These are phyloP conservation scores for Mallotus villosus DNA, from an alignment of 2,797 vertebrate genomes.

Conservation along the genomic window DNA sequence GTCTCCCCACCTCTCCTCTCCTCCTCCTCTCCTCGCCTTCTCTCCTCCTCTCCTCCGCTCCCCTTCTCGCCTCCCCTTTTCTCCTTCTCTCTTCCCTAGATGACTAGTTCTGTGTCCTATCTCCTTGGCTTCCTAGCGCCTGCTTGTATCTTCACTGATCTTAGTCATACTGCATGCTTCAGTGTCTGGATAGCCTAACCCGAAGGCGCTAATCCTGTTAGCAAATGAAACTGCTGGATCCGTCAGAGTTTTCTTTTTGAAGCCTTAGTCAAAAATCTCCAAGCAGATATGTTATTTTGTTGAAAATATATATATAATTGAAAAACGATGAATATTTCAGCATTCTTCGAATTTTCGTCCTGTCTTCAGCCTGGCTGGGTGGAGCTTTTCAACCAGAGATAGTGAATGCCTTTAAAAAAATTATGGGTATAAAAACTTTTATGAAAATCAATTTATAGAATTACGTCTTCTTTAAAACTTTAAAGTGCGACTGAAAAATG, in stretches of 20 bases:
- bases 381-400: slow-evolving; percentile 31
- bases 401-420: slow-evolving; percentile 35
- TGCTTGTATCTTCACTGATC: slow-evolving; percentile 1
- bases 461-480: slow-evolving; percentile 29
- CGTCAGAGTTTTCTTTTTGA: slow-evolving; percentile 28
- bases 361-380: neutral
- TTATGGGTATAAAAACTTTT: slow-evolving; percentile 35
- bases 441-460: slow-evolving; percentile 23
- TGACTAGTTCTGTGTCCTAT: neutral
- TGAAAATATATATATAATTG: slow-evolving; percentile 40
- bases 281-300: slow-evolving; percentile 21
- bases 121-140: slow-evolving; percentile 32
- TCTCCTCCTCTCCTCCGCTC: too few species aligned
- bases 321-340: slow-evolving; percentile 58
- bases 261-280: slow-evolving; percentile 27
- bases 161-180: slow-evolving; percentile 12
- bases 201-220: slow-evolving; percentile 41
- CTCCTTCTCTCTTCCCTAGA: too few species aligned
- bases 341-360: slow-evolving; percentile 42
- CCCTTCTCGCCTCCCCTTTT: too few species aligned
- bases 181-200: slow-evolving; percentile 8
- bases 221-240: slow-evolving; percentile 26
- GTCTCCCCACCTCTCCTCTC: too few species aligned
- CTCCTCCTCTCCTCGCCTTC: too few species aligned
- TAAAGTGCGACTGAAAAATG: slow-evolving; percentile 34